These are phyloP conservation scores for Venustaconcha ellipsiformis DNA, from an alignment of 1,140 invertebrate species.

Conservation along the genomic window DNA sequence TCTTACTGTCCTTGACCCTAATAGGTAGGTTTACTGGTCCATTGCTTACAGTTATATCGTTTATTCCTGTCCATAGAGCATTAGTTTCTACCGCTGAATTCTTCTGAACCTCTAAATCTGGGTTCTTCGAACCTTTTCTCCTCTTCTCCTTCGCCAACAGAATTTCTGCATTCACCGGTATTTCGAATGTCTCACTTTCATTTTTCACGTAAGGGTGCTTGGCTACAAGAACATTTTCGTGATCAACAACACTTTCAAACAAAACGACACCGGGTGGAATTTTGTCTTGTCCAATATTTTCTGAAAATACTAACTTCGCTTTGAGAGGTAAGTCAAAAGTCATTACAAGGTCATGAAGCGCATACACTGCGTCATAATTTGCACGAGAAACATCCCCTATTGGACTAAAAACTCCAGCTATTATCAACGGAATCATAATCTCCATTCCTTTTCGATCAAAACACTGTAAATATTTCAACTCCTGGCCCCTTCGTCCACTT, in stretches of 20 bases:
- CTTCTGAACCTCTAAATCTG: no score
- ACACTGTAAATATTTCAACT: conserved; percentile 63
- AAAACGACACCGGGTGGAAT: conserved; percentile 44
- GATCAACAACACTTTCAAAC: conserved; percentile 48
- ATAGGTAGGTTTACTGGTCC: conserved; percentile 46
- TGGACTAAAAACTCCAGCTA: conserved; percentile 63
- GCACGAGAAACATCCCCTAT: conserved; percentile 50
- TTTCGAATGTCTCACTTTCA: conserved; percentile 40
- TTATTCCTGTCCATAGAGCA: background rate
- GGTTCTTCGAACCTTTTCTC: no score
- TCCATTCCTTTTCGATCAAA: conserved; percentile 50
- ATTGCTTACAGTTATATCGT: background rate
- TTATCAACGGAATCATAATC: conserved; percentile 63
- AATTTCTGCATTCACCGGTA: conserved; percentile 49
- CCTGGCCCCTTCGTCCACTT: conserved; percentile 48
- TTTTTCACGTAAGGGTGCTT: conserved; percentile 30
- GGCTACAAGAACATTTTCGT: conserved; percentile 46
- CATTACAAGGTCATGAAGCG: conserved; percentile 58
- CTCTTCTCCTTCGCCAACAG: conserved; percentile 18
- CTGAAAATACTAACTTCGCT: conserved; percentile 54
- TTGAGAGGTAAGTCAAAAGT: conserved; percentile 59
- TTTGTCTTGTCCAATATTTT: conserved; percentile 23
- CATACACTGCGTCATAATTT: conserved; percentile 63
- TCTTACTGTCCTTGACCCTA: conserved; percentile 52
- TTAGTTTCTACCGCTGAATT: background rate